Evolutionary conservation across 2,888 invertebrate species (phyloP).

Genomic region (Scaeva pyrastri): DNA sequence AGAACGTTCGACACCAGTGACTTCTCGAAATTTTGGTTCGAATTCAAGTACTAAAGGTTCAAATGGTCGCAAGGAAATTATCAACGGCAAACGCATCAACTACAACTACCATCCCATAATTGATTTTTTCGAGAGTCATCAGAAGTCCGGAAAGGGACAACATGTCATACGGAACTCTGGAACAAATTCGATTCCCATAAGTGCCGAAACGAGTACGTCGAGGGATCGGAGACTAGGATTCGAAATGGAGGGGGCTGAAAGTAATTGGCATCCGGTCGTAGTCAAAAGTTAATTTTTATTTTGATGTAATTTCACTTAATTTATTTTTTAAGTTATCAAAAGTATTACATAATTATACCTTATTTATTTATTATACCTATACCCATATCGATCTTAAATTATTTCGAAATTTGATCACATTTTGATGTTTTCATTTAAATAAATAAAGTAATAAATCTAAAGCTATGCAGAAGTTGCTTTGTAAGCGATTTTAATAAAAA

Average conservation of each 20-base stretch:
- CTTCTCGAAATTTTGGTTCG: slow-evolving; percentile 28
- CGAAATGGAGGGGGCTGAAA: slow-evolving; percentile 77
- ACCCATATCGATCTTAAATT: background rate
- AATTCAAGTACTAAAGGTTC: slow-evolving; percentile 19
- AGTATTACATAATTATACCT: too few species aligned
- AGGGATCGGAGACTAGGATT: slow-evolving; percentile 80
- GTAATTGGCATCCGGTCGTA: slow-evolving; percentile 81
- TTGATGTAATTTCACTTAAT: slow-evolving; percentile 28
- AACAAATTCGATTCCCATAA: slow-evolving; percentile 64
- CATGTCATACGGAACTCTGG: slow-evolving; percentile 62
- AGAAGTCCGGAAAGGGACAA: slow-evolving; percentile 66
- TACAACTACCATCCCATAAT: slow-evolving; percentile 94
- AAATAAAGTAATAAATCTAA: too few species aligned
- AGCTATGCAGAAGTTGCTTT: too few species aligned
- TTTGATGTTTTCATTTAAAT: too few species aligned
- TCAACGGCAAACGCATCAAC: slow-evolving; percentile 86
- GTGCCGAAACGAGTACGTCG: slow-evolving; percentile 48
- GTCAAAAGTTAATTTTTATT: slow-evolving; percentile 76
- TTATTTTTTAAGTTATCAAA: slow-evolving; percentile 24
- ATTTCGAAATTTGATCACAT: background rate
- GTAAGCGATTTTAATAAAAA: too few species aligned
- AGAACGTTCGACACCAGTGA: slow-evolving; percentile 62
- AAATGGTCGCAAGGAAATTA: slow-evolving; percentile 35
- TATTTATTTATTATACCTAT: slow-evolving; percentile 16
- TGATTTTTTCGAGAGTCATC: slow-evolving; percentile 88